Evolutionary conservation across 2,113 vertebrate species (phyloP).

Genomic region (Ctenodactylus gundi): DNA sequence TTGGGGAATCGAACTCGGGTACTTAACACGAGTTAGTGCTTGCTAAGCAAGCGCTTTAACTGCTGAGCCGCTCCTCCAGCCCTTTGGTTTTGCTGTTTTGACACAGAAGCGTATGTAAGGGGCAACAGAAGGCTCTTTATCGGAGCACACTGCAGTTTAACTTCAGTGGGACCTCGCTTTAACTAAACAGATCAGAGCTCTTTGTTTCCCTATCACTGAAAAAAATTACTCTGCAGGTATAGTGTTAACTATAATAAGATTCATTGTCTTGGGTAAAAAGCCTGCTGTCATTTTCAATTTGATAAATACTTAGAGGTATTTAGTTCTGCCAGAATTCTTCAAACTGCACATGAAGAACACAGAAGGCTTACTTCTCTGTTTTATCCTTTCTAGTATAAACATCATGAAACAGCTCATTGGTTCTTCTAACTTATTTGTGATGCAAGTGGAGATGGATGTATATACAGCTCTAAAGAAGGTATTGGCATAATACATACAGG

Average conservation of each 20-base stretch:
- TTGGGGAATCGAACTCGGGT: too few relatives aligned
- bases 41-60: too few relatives aligned
- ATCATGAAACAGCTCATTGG: constrained; percentile 95
- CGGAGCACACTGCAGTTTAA: background rate
- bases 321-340: background rate
- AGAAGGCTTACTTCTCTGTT: constrained; percentile 8
- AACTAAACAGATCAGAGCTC: background rate
- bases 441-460: constrained; percentile 99
- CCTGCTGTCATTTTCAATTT: constrained; percentile 30
- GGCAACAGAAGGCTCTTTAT: background rate
- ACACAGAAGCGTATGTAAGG: background rate
- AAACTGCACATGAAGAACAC: background rate
- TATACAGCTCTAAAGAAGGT: constrained; percentile 99
- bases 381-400: constrained; percentile 85
- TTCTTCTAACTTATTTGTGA: constrained; percentile 97
- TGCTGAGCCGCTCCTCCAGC: too few relatives aligned
- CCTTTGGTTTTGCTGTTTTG: background rate
- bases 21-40: too few relatives aligned
- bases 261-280: constrained; percentile 3
- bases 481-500: background rate
- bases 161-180: background rate
- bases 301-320: background rate
- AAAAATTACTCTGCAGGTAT: background rate
- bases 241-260: constrained; percentile 28
- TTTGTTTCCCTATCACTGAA: background rate